These are phyloP conservation scores for Pyrgilauda ruficollis DNA, from an alignment of 2,113 vertebrate genomes.

Conservation along the genomic window DNA sequence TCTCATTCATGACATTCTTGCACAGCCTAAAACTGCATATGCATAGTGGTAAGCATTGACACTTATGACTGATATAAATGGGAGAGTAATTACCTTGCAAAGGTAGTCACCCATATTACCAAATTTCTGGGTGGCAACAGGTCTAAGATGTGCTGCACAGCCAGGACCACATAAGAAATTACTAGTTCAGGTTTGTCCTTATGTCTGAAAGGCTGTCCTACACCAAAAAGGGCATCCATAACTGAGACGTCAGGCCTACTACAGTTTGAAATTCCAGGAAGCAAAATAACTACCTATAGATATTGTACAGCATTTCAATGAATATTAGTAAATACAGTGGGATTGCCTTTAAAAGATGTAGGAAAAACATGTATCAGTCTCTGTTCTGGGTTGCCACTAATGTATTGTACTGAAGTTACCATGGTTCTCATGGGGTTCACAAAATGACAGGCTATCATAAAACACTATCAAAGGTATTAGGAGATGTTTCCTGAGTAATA, in stretches of 20 bases:
- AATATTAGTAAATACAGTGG: neutral
- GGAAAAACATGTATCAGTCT: neutral
- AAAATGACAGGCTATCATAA: neutral
- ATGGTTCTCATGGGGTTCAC: neutral
- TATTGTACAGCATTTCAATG: neutral
- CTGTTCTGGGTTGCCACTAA: neutral
- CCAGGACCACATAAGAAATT: neutral
- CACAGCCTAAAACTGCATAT: neutral
- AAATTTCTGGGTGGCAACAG: neutral
- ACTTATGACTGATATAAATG: neutral
- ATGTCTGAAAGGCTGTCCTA: neutral
- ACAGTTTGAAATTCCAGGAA: neutral
- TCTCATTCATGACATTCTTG: neutral
- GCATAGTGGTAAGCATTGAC: neutral
- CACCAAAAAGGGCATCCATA: neutral
- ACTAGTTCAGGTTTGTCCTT: neutral
- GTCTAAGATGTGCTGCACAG: neutral
- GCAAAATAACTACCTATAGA: neutral
- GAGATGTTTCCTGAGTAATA: neutral
- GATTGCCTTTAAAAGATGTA: neutral
- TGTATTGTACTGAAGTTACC: neutral
- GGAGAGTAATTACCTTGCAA: neutral
- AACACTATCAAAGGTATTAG: neutral
- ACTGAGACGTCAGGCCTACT: neutral
- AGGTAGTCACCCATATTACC: neutral